A percentile compares a stretch with the other conserved stretches of the same genome.
phyloP scores from a whole-genome alignment of 2,113 vertebrate species.

The Grantiella picta region DNA sequence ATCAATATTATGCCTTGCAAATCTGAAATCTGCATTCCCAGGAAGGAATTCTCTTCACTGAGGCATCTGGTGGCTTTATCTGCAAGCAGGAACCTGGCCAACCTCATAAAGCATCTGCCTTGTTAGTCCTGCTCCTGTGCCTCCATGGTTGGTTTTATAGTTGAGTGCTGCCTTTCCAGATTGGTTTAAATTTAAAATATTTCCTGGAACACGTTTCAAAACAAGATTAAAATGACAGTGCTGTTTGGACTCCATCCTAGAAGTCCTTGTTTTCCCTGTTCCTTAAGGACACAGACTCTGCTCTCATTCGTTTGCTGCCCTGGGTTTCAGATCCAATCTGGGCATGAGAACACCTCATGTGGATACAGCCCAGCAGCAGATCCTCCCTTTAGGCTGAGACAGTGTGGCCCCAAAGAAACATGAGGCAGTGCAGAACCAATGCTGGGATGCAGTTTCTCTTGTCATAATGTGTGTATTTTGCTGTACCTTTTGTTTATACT shows the following conservation, averaged over 20 bases:
- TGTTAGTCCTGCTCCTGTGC: not conserved
- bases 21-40: not conserved
- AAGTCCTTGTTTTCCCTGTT: not conserved
- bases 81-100: not conserved
- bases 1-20: not conserved
- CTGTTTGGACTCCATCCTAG: rapidly evolving
- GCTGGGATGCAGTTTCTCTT: not conserved
- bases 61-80: not conserved
- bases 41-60: not conserved
- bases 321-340: not conserved
- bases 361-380: not conserved
- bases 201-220: not conserved
- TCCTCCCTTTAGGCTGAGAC: not conserved
- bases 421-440: not conserved
- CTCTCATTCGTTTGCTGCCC: not conserved
- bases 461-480: not conserved
- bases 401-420: not conserved
- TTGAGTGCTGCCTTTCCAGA: not conserved
- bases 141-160: not conserved
- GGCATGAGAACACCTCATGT: not conserved
- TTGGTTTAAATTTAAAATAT: not conserved
- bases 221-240: not conserved
- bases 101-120: not conserved
- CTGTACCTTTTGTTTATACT: not conserved
- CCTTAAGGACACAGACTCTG: not conserved